Percentiles rank a stretch among this genome's conserved stretches.
These are phyloP conservation scores for Cladopsammia gracilis DNA, from an alignment of 64 coral and sea anemone genomes.

Conservation along the genomic window DNA sequence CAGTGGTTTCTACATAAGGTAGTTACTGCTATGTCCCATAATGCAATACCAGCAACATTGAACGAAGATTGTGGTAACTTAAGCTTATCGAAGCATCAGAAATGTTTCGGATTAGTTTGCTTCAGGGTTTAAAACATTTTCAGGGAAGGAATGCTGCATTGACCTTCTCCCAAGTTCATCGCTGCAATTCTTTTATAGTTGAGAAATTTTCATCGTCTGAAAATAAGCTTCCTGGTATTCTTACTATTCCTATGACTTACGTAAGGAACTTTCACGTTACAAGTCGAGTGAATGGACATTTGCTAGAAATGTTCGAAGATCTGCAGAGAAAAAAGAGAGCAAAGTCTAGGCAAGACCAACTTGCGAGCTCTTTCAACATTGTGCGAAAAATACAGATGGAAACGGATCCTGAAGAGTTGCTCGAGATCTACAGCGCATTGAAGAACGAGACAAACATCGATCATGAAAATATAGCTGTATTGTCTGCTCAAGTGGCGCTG, in stretches of 20 bases:
- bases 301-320: not conserved
- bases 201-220: no score
- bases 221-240: no score
- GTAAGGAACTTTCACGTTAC: not conserved
- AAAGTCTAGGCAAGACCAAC: not conserved
- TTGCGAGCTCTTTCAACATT: not conserved
- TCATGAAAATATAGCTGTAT: not conserved
- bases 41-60: no score
- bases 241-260: not conserved
- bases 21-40: no score
- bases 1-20: no score
- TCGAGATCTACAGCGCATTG: not conserved
- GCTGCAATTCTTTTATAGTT: no score
- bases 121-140: no score
- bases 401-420: not conserved
- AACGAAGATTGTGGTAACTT: no score
- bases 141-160: no score
- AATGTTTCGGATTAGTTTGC: no score
- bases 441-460: not conserved
- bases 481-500: slow-evolving; percentile 31
- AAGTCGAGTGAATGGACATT: not conserved
- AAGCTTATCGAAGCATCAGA: no score
- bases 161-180: no score
- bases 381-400: slow-evolving; percentile 33
- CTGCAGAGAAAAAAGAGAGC: not conserved